These are phyloP conservation scores for Netta rufina DNA, from an alignment of 2,797 vertebrate genomes.

Conservation along the genomic window DNA sequence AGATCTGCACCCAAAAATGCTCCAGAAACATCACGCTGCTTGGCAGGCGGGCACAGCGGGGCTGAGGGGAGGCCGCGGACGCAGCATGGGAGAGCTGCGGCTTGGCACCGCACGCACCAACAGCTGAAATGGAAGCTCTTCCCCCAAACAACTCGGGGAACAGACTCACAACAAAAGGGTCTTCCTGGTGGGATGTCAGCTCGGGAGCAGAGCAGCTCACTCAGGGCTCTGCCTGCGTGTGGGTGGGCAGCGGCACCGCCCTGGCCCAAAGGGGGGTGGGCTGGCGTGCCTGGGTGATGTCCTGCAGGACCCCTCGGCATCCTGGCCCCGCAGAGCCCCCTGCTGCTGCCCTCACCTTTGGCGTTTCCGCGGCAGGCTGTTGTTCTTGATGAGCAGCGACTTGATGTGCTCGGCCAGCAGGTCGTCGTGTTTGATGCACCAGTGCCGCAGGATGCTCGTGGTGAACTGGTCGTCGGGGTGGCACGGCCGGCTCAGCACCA, in stretches of 20 bases:
- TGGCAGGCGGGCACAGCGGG: too few relatives aligned
- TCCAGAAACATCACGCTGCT: neutral
- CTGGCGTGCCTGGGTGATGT: rapidly evolving
- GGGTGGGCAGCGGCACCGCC: neutral
- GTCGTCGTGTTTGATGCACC: conserved; percentile 93
- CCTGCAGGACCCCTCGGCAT: neutral
- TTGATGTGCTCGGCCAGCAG: conserved; percentile 93
- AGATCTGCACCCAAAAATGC: neutral
- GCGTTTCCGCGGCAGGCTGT: conserved; percentile 93
- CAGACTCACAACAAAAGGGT: neutral
- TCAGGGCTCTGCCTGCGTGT: neutral
- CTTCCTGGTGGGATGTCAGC: neutral
- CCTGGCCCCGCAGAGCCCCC: rapidly evolving
- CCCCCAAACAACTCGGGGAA: neutral
- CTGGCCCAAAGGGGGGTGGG: neutral
- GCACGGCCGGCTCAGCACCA: conserved; percentile 94
- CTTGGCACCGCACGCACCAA: neutral
- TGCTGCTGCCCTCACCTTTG: conserved; percentile 83
- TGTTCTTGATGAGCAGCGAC: conserved; percentile 96
- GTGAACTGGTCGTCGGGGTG: conserved; percentile 95
- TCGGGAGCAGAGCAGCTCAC: neutral
- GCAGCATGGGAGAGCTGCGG: neutral
- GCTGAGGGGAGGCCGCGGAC: rapidly evolving
- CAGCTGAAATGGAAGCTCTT: neutral
- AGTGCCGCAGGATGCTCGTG: conserved; percentile 95